Evolutionary conservation across 2,888 invertebrate genomes (phyloP).

Genomic region (Cetonia aurata): DNA sequence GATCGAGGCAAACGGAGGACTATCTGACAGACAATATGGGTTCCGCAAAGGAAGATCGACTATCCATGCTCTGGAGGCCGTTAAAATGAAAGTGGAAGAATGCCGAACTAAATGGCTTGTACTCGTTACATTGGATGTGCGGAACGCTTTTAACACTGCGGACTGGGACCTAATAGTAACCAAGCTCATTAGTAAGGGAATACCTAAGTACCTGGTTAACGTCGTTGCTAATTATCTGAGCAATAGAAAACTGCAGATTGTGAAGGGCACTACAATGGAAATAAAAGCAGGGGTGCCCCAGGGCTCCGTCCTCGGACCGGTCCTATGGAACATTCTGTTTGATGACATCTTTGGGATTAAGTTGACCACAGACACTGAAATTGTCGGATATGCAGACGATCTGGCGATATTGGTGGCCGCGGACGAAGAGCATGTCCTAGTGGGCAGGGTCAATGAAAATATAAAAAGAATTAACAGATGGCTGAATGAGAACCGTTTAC

Average conservation of each 20-base stretch:
- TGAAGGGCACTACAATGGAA: background rate
- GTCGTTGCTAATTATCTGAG: constrained; percentile 1
- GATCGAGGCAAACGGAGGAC: no score
- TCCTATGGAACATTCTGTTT: constrained; percentile 26
- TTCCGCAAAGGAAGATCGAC: no score
- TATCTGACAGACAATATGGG: no score
- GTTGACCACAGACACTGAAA: background rate
- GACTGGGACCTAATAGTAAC: constrained; percentile 12
- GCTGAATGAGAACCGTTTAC: constrained; percentile 2
- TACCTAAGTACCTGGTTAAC: constrained; percentile 2
- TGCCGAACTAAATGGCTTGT: constrained; percentile 6
- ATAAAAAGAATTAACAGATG: background rate
- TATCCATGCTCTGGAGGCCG: no score
- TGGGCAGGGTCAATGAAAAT: background rate
- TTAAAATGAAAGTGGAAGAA: background rate
- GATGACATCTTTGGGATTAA: constrained; percentile 10
- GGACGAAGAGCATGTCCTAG: no score
- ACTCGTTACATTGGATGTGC: constrained; percentile 26
- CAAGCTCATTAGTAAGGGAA: background rate
- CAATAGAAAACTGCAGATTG: background rate
- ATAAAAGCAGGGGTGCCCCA: constrained; percentile 27
- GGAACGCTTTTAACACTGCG: constrained; percentile 34
- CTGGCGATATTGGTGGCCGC: constrained; percentile 26
- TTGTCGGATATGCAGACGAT: constrained; percentile 24
- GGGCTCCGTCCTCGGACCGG: constrained; percentile 41